Evolutionary conservation across 2,888 invertebrate genomes (phyloP).

Genomic region (Holacanthella duospinosa): DNA sequence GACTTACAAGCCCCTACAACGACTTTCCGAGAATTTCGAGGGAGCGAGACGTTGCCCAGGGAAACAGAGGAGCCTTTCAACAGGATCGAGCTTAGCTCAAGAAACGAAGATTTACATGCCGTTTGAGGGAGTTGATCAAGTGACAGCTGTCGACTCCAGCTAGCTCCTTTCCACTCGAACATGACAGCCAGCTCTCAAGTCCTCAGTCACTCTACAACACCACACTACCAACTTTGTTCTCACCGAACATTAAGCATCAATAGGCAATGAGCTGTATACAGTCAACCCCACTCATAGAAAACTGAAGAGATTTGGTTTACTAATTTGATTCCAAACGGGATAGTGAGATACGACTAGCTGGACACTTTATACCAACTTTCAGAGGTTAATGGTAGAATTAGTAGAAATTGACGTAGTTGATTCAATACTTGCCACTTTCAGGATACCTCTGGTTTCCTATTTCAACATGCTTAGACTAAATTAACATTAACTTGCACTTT

Average conservation of each 20-base stretch:
- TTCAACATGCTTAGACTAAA: no score
- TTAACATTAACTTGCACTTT: no score
- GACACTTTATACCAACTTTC: no score
- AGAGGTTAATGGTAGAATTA: no score
- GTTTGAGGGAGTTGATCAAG: conserved; percentile 18
- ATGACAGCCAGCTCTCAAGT: not conserved
- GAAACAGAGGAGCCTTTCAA: not conserved
- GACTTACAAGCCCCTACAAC: conserved; percentile 10
- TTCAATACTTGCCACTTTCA: no score
- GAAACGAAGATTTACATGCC: conserved; percentile 21
- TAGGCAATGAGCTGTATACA: not conserved
- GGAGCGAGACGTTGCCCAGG: not conserved
- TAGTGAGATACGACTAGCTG: no score
- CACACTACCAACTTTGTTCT: no score
- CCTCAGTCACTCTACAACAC: not conserved
- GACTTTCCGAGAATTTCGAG: conserved; percentile 6
- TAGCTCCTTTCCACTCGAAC: conserved; percentile 1
- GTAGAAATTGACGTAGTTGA: no score
- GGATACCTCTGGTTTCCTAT: no score
- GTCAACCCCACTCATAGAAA: not conserved
- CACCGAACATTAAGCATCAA: no score
- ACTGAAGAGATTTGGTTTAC: not conserved
- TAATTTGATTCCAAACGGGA: not conserved
- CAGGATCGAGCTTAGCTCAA: conserved; percentile 1
- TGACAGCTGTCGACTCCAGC: conserved; percentile 27